Evolutionary conservation across 2,888 invertebrate species (phyloP).

Genomic region (Ceratothoa steindachneri): DNA sequence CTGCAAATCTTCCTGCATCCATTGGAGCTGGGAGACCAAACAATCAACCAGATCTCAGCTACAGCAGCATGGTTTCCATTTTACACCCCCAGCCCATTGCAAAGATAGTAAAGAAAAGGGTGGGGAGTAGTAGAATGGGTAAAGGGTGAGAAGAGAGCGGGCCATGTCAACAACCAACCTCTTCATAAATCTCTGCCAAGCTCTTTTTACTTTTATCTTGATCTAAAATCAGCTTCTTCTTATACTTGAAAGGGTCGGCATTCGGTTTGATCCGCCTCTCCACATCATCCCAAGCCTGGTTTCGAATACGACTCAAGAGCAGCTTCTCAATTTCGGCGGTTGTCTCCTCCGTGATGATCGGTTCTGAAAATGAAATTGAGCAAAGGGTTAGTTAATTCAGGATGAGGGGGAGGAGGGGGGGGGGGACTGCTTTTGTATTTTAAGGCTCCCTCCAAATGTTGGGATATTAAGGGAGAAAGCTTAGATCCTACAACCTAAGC

Average conservation of each 20-base stretch:
- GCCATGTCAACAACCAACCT: slow-evolving; percentile 54
- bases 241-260: slow-evolving; percentile 75
- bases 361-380: slow-evolving; percentile 59
- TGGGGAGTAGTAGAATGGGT: too few relatives aligned
- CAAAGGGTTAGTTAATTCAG: neutral
- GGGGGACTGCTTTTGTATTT: neutral
- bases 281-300: slow-evolving; percentile 91
- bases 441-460: slow-evolving; percentile 6
- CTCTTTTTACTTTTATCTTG: slow-evolving; percentile 92
- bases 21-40: too few relatives aligned
- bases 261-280: slow-evolving; percentile 77
- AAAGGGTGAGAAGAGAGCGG: too few relatives aligned
- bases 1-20: too few relatives aligned
- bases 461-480: too few relatives aligned
- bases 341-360: slow-evolving; percentile 86
- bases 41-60: too few relatives aligned
- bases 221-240: slow-evolving; percentile 80
- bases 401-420: neutral
- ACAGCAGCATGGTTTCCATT: too few relatives aligned
- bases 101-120: too few relatives aligned
- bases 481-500: too few relatives aligned
- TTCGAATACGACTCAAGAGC: slow-evolving; percentile 85
- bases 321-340: slow-evolving; percentile 82
- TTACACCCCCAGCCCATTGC: too few relatives aligned
- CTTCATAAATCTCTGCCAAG: slow-evolving; percentile 89